Evolutionary conservation across 2,113 vertebrate species (phyloP).

Genomic region (Alligator mississippiensis): DNA sequence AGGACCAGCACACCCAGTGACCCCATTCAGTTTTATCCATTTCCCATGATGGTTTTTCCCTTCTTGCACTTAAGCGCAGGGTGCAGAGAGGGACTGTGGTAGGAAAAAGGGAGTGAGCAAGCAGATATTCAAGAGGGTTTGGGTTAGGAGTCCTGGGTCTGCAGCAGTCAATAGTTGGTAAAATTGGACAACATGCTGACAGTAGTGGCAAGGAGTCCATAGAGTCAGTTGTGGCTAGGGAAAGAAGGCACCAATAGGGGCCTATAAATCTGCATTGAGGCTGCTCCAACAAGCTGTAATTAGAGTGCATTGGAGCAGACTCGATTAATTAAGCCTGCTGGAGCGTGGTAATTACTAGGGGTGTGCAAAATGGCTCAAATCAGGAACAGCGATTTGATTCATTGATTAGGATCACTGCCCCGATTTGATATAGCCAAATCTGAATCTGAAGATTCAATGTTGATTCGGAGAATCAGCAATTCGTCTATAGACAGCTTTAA

Average conservation of each 20-base stretch:
- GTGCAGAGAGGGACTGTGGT: rapidly evolving
- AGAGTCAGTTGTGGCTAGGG: neutral
- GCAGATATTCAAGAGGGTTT: neutral
- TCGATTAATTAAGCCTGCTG: too few relatives aligned
- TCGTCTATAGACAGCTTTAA: too few relatives aligned
- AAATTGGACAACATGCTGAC: neutral
- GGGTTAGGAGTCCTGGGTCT: neutral
- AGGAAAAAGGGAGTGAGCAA: neutral
- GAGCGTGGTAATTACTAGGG: too few relatives aligned
- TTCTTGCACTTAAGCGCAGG: neutral
- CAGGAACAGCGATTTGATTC: too few relatives aligned
- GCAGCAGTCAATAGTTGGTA: neutral
- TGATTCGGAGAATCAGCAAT: too few relatives aligned
- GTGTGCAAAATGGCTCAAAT: too few relatives aligned
- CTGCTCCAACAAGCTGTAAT: too few relatives aligned
- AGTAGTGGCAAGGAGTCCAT: rapidly evolving
- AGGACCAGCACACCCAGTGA: neutral
- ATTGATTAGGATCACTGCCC: too few relatives aligned
- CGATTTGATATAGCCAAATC: too few relatives aligned
- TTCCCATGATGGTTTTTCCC: rapidly evolving
- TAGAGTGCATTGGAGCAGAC: too few relatives aligned
- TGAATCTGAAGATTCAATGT: too few relatives aligned
- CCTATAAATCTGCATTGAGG: too few relatives aligned
- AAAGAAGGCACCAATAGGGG: neutral
- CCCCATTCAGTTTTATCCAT: neutral